These are phyloP conservation scores for Laterallus jamaicensis DNA, from an alignment of 2,113 vertebrate genomes.

Conservation along the genomic window DNA sequence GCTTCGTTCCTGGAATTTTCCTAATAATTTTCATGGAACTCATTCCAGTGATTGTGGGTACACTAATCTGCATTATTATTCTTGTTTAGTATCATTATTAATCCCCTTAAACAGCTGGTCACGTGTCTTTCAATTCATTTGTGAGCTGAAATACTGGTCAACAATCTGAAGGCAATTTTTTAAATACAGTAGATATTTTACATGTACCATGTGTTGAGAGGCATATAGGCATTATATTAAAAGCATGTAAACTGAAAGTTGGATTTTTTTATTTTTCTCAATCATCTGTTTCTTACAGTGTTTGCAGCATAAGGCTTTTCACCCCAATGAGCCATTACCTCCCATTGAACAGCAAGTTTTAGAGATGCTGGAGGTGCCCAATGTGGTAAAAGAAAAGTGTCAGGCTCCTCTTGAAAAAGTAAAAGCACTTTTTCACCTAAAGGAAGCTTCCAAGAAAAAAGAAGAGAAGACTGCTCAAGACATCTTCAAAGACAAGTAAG, in stretches of 20 bases:
- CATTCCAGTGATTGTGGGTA: background rate
- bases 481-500: conserved; percentile 89
- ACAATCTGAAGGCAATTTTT: background rate
- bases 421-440: conserved; percentile 87
- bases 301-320: conserved; percentile 88
- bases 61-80: background rate
- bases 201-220: background rate
- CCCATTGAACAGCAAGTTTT: conserved; percentile 83
- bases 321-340: conserved; percentile 82
- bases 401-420: conserved; percentile 80
- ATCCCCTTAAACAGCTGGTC: background rate
- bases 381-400: conserved; percentile 78
- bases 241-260: background rate
- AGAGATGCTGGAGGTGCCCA: conserved; percentile 80
- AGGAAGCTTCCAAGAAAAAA: conserved; percentile 87
- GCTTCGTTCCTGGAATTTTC: background rate
- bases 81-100: background rate
- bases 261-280: background rate
- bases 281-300: conserved; percentile 78
- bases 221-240: background rate
- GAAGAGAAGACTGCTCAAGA: conserved; percentile 87
- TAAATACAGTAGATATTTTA: background rate
- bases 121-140: background rate
- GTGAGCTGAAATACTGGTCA: background rate
- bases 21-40: background rate